Evolutionary conservation across 2,113 vertebrate species (phyloP).

Genomic region (Calyptommatus sinebrachiatus): DNA sequence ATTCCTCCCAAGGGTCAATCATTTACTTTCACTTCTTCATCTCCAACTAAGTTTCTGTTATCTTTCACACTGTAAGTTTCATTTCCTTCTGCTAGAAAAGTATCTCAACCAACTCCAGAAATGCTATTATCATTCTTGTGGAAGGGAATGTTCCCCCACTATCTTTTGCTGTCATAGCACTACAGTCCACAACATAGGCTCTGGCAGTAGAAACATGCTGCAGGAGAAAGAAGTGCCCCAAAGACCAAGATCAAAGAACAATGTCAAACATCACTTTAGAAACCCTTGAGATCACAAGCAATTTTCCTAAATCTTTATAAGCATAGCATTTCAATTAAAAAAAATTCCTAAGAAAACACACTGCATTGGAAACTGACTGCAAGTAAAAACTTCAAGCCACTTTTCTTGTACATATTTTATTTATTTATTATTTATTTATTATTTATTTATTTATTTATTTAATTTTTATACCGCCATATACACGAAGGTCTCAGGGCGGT

Average conservation of each 20-base stretch:
- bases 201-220: background rate
- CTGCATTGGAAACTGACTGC: background rate
- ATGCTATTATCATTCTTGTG: background rate
- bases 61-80: background rate
- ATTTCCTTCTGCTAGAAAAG: background rate
- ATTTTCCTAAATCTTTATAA: background rate
- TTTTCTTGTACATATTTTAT: no score
- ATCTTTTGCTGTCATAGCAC: background rate
- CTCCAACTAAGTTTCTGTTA: background rate
- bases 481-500: no score
- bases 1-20: background rate
- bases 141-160: background rate
- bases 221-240: background rate
- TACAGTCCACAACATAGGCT: background rate
- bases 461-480: no score
- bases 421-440: no score
- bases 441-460: no score
- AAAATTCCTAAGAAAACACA: background rate
- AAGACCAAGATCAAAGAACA: no score
- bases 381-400: no score
- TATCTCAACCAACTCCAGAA: background rate
- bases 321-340: background rate
- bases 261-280: background rate
- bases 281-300: background rate
- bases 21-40: background rate